A percentile compares a stretch with the other conserved stretches of the same genome.
Evolutionary conservation across 1,140 invertebrate species (phyloP).

Genomic region (Ephestia elutella): DNA sequence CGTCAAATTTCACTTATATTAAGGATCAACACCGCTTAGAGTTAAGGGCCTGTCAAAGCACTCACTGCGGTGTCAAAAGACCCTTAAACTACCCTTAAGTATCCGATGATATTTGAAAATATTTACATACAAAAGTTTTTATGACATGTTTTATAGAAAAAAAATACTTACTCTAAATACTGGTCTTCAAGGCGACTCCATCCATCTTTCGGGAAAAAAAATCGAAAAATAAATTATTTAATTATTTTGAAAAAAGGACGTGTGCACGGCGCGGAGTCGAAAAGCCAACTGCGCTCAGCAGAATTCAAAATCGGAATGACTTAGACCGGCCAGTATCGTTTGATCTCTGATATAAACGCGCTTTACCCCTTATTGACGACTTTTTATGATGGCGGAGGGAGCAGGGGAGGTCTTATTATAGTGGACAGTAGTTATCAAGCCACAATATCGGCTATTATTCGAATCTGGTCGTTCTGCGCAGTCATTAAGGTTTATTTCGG

Average conservation of each 20-base stretch:
- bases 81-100: too few species aligned
- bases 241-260: not conserved
- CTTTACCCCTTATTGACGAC: conserved; percentile 29
- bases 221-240: not conserved
- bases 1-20: too few species aligned
- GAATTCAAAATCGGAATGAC: conserved; percentile 30
- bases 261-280: conserved; percentile 13
- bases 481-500: conserved; percentile 17
- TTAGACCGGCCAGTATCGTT: conserved; percentile 30
- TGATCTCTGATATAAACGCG: conserved; percentile 37
- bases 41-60: too few species aligned
- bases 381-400: conserved; percentile 17
- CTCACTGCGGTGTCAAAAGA: too few species aligned
- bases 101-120: too few species aligned
- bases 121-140: too few species aligned
- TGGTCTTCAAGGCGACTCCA: conserved; percentile 9
- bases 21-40: too few species aligned
- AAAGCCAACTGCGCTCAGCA: conserved; percentile 39
- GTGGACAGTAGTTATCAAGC: conserved; percentile 38
- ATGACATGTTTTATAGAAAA: not conserved
- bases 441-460: not conserved
- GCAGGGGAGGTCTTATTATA: conserved; percentile 22
- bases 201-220: conserved; percentile 28
- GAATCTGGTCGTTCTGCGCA: conserved; percentile 13
- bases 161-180: conserved; percentile 45